These are phyloP conservation scores for Platerodrilus igneus DNA, from an alignment of 2,888 invertebrate genomes.

Conservation along the genomic window DNA sequence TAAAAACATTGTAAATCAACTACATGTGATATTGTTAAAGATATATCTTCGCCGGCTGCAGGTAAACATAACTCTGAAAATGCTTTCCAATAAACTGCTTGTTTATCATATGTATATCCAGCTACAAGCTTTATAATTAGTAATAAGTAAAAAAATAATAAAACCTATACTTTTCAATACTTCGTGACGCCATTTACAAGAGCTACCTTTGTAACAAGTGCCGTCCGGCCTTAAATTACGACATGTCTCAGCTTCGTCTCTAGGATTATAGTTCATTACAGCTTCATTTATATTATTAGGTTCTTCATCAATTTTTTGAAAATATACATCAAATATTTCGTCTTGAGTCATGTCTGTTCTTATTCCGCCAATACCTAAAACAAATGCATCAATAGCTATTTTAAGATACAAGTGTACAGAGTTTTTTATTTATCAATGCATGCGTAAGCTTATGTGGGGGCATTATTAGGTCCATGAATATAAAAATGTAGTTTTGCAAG, in stretches of 20 bases:
- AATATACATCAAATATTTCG: conserved; percentile 13
- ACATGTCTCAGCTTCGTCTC: conserved; percentile 18
- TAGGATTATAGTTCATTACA: conserved; percentile 16
- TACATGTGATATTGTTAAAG: conserved; percentile 9
- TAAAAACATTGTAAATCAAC: conserved; percentile 15
- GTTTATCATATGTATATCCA: conserved; percentile 13
- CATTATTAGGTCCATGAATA: too few species aligned
- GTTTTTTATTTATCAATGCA: too few species aligned
- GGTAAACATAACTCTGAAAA: conserved; percentile 4
- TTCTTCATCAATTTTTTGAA: conserved; percentile 7
- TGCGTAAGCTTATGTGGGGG: too few species aligned
- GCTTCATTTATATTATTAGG: conserved; percentile 14
- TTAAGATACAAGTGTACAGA: too few species aligned
- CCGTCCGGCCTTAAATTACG: conserved; percentile 9
- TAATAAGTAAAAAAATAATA: too few species aligned
- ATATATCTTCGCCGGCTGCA: neutral
- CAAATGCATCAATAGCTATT: too few species aligned
- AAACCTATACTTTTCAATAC: conserved; percentile 8
- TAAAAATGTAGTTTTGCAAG: neutral
- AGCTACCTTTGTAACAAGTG: conserved; percentile 16
- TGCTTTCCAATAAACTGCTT: conserved; percentile 7
- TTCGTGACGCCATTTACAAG: conserved; percentile 12
- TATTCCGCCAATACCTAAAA: conserved; percentile 11
- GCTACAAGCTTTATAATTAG: conserved; percentile 8
- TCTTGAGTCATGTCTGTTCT: conserved; percentile 8